A percentile compares a stretch with the other conserved stretches of the same genome.
Conservation (phyloP, 2,888 invertebrate genomes). For the Eupithecia subfuscata region DNA sequence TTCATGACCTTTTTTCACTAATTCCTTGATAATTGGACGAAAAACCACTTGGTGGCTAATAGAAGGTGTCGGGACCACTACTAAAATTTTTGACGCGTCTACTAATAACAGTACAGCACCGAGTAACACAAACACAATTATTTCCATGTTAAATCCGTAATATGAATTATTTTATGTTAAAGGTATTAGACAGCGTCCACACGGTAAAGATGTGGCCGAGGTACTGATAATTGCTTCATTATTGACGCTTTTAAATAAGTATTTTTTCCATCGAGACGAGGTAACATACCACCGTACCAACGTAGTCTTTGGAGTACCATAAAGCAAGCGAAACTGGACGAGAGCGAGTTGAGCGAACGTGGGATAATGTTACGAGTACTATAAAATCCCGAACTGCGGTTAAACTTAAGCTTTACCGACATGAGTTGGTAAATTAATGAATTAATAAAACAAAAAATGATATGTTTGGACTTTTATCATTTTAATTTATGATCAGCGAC, state of each 20-base stretch:
- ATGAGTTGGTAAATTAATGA: too few species aligned
- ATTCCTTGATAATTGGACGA: conserved; percentile 60
- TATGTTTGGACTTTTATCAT: too few species aligned
- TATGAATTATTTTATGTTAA: neutral
- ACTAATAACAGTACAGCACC: neutral
- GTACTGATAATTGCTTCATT: neutral
- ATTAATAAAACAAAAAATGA: too few species aligned
- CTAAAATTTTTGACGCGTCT: conserved; percentile 62
- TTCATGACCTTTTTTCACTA: conserved; percentile 69
- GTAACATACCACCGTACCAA: too few species aligned
- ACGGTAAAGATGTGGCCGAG: neutral
- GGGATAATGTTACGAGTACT: too few species aligned
- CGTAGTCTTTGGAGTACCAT: neutral
- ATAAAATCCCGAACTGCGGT: too few species aligned
- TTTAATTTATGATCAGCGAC: too few species aligned
- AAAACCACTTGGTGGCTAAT: conserved; percentile 71
- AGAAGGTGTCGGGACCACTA: conserved; percentile 59
- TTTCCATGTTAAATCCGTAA: conserved; percentile 5
- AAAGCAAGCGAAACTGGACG: neutral
- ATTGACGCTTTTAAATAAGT: neutral
- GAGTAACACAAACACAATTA: neutral
- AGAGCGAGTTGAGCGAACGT: neutral
- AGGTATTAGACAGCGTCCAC: neutral
- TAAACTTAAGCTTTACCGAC: too few species aligned
- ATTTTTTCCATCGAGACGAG: neutral